Base-by-base conservation (phyloP, 2,888 invertebrate species). In the Protonemura montana region DNA sequence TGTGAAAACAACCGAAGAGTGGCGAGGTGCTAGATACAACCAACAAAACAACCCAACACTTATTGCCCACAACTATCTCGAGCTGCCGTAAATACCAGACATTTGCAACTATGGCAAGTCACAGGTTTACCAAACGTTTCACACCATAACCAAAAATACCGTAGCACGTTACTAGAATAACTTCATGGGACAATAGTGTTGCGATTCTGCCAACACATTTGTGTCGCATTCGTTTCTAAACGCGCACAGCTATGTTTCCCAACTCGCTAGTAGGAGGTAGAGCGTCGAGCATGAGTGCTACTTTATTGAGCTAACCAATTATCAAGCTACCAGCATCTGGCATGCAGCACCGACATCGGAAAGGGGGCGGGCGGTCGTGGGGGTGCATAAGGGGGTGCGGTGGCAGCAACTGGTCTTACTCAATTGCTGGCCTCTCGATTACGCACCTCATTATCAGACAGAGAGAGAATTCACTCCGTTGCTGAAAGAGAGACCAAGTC, bases 371-470 rank as follows among this genome's bases (percentile, higher is more conserved):
- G 78, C 1, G 78, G 78, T 0, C 6, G 59, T 10, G 59, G 21
- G 81, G 27, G 28, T 0, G 28, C 6, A n/a, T 25, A 28, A 3
- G 2, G 41, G 42, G 26, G 41, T 83, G 82, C 30, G 82, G 82
- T 83, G 82, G 82, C 82, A 83, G 82, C 82, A 83, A 83, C 82
- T 83, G 82, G 82, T 83, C 82, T 83, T 83, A 83, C 82, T 83
- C 82, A 83, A 83, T 83, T 83, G 82, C 41, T 83, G n/a, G 82
- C 82, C 82, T 83, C 82, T 83, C 82, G 82, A 83, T 83, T 83
- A 83, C 82, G 82, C 82, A 83, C 82, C 82, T 83, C 82, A 83
- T 83, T 83, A 83, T 83, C 82, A 35, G 82, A 83, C 82, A 42
- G 35, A 82, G 82, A 30, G 82, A 35, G 41, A 82, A 82, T 25